phyloP scores from a whole-genome alignment of 2,113 vertebrate genomes.

The Saguinus imperator region DNA sequence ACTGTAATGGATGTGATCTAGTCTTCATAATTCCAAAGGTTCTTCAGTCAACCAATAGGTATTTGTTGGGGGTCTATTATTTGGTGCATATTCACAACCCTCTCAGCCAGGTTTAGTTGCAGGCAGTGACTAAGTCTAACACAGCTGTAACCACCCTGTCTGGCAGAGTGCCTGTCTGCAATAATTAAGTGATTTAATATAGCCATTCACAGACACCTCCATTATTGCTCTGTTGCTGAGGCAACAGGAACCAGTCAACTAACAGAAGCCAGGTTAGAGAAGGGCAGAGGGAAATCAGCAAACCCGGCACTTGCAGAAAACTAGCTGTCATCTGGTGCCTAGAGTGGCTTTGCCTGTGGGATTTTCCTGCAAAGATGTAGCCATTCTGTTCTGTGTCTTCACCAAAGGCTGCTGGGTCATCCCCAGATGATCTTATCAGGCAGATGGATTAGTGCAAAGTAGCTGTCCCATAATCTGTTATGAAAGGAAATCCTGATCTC shows the following conservation, averaged over 20 bases:
- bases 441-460: background rate
- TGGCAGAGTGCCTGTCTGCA: background rate
- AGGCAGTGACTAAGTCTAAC: conserved; percentile 7
- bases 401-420: background rate
- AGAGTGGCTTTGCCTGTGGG: accelerated
- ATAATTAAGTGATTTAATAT: conserved; percentile 17
- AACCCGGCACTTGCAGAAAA: background rate
- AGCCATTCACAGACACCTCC: background rate
- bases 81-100: background rate
- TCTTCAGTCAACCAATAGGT: background rate
- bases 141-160: background rate
- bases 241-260: conserved; percentile 30
- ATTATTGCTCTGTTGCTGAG: conserved; percentile 39
- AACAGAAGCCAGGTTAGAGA: conserved; percentile 14
- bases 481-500: background rate
- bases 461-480: background rate
- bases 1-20: background rate
- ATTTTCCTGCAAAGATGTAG: background rate
- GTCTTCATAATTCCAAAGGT: background rate
- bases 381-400: background rate
- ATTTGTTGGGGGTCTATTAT: background rate
- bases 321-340: background rate
- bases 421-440: background rate
- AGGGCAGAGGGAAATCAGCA: background rate
- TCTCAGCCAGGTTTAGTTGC: background rate